Base-by-base conservation (phyloP, 2,797 vertebrate species). In the Halcyon smyrnensis region DNA sequence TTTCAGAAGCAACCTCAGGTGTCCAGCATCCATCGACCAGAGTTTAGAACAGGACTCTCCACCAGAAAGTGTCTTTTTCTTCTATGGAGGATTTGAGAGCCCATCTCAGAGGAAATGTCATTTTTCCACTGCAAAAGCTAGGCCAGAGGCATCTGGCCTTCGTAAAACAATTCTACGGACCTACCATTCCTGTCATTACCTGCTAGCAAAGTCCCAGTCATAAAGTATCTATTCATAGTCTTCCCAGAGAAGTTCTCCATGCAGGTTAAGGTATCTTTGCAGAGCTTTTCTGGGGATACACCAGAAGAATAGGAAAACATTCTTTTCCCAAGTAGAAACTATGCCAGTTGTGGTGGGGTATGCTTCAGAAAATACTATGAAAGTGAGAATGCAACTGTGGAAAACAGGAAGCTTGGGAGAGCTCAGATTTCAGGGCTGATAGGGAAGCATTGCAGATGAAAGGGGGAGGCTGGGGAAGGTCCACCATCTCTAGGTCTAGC, bases 301-400 rank as follows among this genome's bases (percentile, higher is more conserved):
- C 67, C 14, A 82, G 15, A 21, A 76, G 14, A 48, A 57, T 8
- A 87, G 51, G 51, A 91, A 91, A 89, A 88, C 32, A 84, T 8
- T 65, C 51, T 78, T 90, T 94, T 71, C 24, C 37, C 50, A 27
- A 64, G 50, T n/a, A 56, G 37, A 92, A 94, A 30, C 15, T 46
- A 21, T 30, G 76, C 32, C 27, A 84, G 54, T 65, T 81, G 41
- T 65, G 51, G 41, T 76, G 36, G 28, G 11, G 11, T 53, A 34
- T 56, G 74, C n/a, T 82, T 92, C 84, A 96, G 80, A 95, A 96
- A 96, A 95, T 67, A 90, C 34, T 14, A 51, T 28, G 36, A 54
- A 79, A 84, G 84, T 81, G 57, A 93, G 48, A 90, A 46, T 50
- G 56, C 15, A 84, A 34, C 77, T 79, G 77, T 63, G 74, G 88